Percentiles rank a stretch among this genome's conserved stretches.
Evolutionary conservation across 2,888 invertebrate genomes (phyloP).

Genomic region (Lithophane socia): DNA sequence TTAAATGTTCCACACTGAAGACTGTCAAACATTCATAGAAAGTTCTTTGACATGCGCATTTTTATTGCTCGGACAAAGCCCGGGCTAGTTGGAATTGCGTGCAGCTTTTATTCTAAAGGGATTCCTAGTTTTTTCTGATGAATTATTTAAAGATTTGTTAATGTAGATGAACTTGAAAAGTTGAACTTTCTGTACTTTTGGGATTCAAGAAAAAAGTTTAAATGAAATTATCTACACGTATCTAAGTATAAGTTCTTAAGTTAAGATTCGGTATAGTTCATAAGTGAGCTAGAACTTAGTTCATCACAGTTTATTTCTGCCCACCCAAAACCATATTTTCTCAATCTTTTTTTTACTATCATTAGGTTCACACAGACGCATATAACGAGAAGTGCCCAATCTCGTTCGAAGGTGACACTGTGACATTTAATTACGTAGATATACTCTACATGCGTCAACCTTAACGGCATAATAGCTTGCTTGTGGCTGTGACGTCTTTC

Average conservation of each 20-base stretch:
- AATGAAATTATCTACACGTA: background rate
- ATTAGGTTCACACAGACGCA: conserved; percentile 5
- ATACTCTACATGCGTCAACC: conserved; percentile 25
- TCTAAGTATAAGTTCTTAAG: background rate
- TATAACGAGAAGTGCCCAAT: conserved; percentile 23
- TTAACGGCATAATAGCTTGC: background rate
- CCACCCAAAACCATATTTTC: background rate
- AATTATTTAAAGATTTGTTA: conserved; percentile 28
- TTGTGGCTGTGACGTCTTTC: background rate
- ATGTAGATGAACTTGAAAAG: conserved; percentile 19
- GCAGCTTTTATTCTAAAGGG: conserved; percentile 14
- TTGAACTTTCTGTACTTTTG: background rate
- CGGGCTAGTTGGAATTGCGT: background rate
- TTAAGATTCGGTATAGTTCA: background rate
- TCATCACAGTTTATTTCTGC: background rate
- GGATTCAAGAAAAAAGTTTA: background rate
- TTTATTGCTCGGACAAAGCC: conserved; percentile 14
- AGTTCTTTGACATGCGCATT: conserved; percentile 42
- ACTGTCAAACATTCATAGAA: conserved; percentile 6
- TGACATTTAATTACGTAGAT: conserved; percentile 18
- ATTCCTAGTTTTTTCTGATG: conserved; percentile 25
- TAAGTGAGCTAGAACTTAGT: background rate
- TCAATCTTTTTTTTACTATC: background rate
- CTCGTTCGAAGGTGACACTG: conserved; percentile 36
- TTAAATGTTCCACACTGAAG: conserved; percentile 13